Base-by-base conservation (phyloP, 2,113 vertebrate species). In the Mastomys natalensis region DNA sequence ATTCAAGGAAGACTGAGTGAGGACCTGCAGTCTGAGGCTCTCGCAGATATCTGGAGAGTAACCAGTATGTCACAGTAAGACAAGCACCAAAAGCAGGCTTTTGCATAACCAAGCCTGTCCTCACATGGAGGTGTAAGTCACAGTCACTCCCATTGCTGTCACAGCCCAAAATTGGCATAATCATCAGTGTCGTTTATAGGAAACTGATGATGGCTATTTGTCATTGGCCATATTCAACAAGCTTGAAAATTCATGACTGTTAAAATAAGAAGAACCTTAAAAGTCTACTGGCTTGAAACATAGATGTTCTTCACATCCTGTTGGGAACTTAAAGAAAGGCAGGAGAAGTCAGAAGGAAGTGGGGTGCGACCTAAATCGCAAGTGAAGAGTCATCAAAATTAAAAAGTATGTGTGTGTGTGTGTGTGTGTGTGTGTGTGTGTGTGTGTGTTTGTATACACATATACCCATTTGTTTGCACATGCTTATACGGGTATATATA, bases 181-280 rank as follows among this genome's bases (percentile, higher is more conserved):
- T 86, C 76, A 58, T 43, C 45, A 95, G 77, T 64, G 53, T 40
- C 1, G 3, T 7, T 82, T 84, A 40, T n/a, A 93, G 55, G 43
- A 94, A 93, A 87, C 77, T 68, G 84, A 95, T 73, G 45, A 88
- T 22, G 37, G 40, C 60, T 48, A 91, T 51, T 89, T 85, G 24
- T 86, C 72, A n/a, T 91, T 60, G 64, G 48, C 72, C 29, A 40
- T 55, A 45, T 92, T 93, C 64, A 92, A 58, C 85, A 92, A 95
- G 31, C 16, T 93, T 84, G 85, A 86, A 90, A 13, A 78, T 72
- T 90, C 85, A 87, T 85, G 29, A 95, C 77, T 94, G 4, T 10
- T 78, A 58, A 91, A 26, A 1, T 80, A 84, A 76, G 45, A 55
- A 7, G 77, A n/a, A 8, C 24, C 51, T 68, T 26, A 87, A 91